A percentile compares a stretch with the other conserved stretches of the same genome.
Evolutionary conservation across 2,888 invertebrate genomes (phyloP).

Genomic region (Ophion costatus): DNA sequence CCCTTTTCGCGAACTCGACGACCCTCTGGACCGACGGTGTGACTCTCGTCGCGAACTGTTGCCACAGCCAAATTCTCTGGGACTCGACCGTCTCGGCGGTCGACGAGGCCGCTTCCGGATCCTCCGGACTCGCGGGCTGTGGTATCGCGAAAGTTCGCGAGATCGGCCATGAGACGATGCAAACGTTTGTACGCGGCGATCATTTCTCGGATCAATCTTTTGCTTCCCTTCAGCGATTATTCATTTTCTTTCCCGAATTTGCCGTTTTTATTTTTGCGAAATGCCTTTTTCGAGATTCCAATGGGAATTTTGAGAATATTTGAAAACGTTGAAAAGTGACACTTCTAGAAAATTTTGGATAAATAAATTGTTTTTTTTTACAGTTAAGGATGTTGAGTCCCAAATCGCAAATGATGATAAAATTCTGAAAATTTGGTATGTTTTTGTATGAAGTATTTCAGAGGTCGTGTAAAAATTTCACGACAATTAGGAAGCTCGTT

Average conservation of each 20-base stretch:
- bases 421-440: too few species aligned
- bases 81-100: slow-evolving; percentile 89
- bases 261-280: not conserved
- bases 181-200: not conserved
- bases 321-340: too few species aligned
- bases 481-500: too few species aligned
- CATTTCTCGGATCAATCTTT: not conserved
- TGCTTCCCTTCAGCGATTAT: not conserved
- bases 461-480: too few species aligned
- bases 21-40: slow-evolving; percentile 96
- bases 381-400: too few species aligned
- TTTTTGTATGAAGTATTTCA: too few species aligned
- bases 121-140: slow-evolving; percentile 81
- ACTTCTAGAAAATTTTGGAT: too few species aligned
- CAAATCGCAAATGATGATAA: too few species aligned
- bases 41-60: slow-evolving; percentile 93
- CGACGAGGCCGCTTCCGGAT: slow-evolving; percentile 85
- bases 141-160: not conserved
- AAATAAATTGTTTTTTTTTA: too few species aligned
- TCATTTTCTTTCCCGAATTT: not conserved
- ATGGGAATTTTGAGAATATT: not conserved
- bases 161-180: not conserved
- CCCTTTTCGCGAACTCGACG: slow-evolving; percentile 97
- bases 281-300: not conserved
- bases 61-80: slow-evolving; percentile 93